Conservation (phyloP, 2,113 vertebrate species). For the Malurus cyaneus region DNA sequence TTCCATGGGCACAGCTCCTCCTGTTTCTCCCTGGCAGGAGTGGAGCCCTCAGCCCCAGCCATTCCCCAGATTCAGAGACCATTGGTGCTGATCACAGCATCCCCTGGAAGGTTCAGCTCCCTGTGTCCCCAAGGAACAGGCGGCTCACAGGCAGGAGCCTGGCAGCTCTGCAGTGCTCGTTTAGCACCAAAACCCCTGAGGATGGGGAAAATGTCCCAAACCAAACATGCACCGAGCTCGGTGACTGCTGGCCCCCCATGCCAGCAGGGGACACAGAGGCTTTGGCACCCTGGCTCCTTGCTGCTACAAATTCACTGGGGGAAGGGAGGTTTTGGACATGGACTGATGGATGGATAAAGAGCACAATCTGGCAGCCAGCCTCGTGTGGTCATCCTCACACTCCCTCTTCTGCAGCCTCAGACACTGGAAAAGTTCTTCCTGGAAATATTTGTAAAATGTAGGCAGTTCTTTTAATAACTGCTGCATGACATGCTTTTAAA, state of each 20-base stretch:
- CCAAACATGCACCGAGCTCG: fast-evolving
- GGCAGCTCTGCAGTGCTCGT: background rate
- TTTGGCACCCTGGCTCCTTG: fast-evolving
- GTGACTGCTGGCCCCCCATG: fast-evolving
- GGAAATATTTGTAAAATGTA: constrained; percentile 38
- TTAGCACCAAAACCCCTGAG: background rate
- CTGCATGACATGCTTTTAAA: background rate
- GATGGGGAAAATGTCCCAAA: background rate
- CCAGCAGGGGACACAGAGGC: background rate
- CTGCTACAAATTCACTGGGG: background rate
- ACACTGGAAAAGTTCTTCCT: background rate
- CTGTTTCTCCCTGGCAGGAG: background rate
- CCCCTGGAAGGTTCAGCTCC: background rate
- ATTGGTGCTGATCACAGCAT: background rate
- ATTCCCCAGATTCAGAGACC: background rate
- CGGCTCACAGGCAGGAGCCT: background rate
- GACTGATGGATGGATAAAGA: background rate
- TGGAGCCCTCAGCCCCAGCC: background rate
- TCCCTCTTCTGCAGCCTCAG: background rate
- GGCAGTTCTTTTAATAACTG: constrained; percentile 29
- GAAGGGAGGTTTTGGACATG: background rate
- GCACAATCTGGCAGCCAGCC: background rate
- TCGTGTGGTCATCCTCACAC: background rate
- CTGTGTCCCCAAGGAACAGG: background rate
- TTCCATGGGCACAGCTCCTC: background rate